Evolutionary conservation across 30 jellyfish, hydroid and myxozoan species (phyloP), one percentile per base, ranked within the genome.

Genomic region (Clytia hemisphaerica): DNA sequence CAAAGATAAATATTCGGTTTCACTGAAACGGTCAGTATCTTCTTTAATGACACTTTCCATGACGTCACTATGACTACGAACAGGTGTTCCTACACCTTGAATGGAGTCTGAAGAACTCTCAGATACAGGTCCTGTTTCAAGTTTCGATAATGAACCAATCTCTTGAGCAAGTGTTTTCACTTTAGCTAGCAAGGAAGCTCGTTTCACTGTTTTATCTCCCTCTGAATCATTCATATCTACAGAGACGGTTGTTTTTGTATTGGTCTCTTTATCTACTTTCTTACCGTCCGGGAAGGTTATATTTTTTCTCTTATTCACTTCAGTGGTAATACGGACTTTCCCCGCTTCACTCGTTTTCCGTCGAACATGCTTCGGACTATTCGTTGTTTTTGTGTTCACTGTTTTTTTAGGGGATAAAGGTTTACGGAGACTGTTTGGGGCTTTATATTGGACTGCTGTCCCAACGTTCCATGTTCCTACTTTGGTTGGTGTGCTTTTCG

Each of bases 131-230:
- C 67, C 82, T 60, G 42, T 74, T 76, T 78, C 93, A 9, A 81
- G 79, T 16, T 70, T 65, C 30, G 92, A 45, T 15, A 76, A 62
- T 18, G 83, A 66, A 45, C 80, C 94, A 4, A 88, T 88, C 64
- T 88, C 97, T 60, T 81, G 95, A 7, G 97, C 97, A 5, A 88
- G 78, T 27, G 63, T 85, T 51, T 88, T 79, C 4, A 88, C 97
- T 59, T 80, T 79, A 6, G 84, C 74, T 18, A 88, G 75, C 45
- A 88, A 73, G 2, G 93, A 54, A 28, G 80, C 87, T 26, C 60
- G 71, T 38, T 73, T 79, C 29, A 30, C 66, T 32, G 82, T 82
- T 55, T 74, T 72, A 36, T 58, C 71, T 0, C 83, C 10, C 67
- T 76, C 61, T 72, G 85, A 2, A 74, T 83, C 61, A 61, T 78